These are phyloP conservation scores for Electrona antarctica DNA, from an alignment of 2,113 vertebrate genomes.

Conservation along the genomic window DNA sequence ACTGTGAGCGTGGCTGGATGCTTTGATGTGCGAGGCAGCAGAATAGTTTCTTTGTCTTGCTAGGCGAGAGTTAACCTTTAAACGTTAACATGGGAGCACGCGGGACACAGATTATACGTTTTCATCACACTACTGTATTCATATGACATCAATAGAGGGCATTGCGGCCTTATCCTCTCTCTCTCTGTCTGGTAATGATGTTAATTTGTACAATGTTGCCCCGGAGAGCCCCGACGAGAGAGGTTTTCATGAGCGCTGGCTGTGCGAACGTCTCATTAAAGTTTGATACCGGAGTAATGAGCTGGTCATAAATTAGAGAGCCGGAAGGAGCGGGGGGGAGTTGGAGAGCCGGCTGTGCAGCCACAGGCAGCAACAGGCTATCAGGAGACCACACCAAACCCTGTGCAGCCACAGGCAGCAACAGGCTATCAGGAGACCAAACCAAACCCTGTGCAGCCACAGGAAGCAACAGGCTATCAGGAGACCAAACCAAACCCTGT, in stretches of 20 bases:
- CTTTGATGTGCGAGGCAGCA: slow-evolving; percentile 23
- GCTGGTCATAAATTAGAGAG: slow-evolving; percentile 62
- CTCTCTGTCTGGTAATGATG: slow-evolving; percentile 40
- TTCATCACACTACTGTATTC: slow-evolving; percentile 14
- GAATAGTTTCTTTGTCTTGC: slow-evolving; percentile 66
- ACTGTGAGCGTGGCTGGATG: slow-evolving; percentile 30
- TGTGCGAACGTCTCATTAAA: slow-evolving; percentile 70
- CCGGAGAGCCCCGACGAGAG: slow-evolving; percentile 41
- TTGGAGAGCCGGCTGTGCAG: no score
- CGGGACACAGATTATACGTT: not conserved
- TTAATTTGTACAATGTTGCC: slow-evolving; percentile 56
- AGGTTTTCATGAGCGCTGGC: slow-evolving; percentile 38
- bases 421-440: slow-evolving; percentile 48
- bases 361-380: no score
- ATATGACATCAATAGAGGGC: slow-evolving; percentile 6
- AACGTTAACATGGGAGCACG: slow-evolving; percentile 26
- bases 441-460: slow-evolving; percentile 46
- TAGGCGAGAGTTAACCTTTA: slow-evolving; percentile 37
- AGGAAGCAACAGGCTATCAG: slow-evolving; percentile 56
- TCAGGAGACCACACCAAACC: not conserved
- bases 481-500: no score
- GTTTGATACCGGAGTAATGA: slow-evolving; percentile 70
- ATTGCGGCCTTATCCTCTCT: slow-evolving; percentile 7
- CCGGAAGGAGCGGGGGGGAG: slow-evolving; percentile 9
- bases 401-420: slow-evolving; percentile 53